Percentiles rank a stretch among this genome's conserved stretches.
phyloP scores from a whole-genome alignment of 1,140 invertebrate species.

The Globodera ellingtonae region DNA sequence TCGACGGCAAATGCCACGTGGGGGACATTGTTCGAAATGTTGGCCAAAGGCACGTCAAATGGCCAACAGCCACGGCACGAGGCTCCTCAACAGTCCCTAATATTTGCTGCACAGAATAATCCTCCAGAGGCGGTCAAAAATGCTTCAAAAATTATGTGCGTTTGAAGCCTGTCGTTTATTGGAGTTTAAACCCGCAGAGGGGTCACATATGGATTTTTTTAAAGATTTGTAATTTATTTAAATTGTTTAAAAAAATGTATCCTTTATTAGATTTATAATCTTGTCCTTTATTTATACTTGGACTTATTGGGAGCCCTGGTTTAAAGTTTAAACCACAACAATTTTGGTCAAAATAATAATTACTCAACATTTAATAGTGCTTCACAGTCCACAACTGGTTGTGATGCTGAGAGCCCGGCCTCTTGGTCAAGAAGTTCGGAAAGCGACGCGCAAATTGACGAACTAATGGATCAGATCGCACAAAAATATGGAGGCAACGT shows the following conservation, averaged over 20 bases:
- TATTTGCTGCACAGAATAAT: background rate
- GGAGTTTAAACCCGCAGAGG: too few relatives aligned
- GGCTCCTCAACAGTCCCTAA: background rate
- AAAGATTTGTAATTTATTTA: too few relatives aligned
- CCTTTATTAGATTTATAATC: too few relatives aligned
- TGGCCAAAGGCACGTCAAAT: background rate
- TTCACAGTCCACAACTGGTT: background rate
- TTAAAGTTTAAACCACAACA: too few relatives aligned
- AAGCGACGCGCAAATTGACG: conserved; percentile 4
- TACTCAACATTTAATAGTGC: background rate
- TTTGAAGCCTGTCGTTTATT: background rate
- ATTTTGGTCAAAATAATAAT: too few relatives aligned
- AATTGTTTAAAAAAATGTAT: too few relatives aligned
- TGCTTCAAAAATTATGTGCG: background rate
- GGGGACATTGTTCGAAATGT: background rate
- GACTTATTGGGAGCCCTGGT: too few relatives aligned
- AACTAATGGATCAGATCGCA: conserved; percentile 5
- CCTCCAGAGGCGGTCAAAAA: background rate
- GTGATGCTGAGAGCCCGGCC: background rate
- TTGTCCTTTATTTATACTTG: too few relatives aligned
- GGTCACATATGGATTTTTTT: too few relatives aligned
- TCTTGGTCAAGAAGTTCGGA: background rate
- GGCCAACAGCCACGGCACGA: background rate
- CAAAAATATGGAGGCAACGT: background rate
- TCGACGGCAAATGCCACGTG: background rate